A percentile compares a stretch with the other conserved stretches of the same genome.
phyloP scores from a whole-genome alignment of 2,888 invertebrate genomes.

The Thereva nobilitata region DNA sequence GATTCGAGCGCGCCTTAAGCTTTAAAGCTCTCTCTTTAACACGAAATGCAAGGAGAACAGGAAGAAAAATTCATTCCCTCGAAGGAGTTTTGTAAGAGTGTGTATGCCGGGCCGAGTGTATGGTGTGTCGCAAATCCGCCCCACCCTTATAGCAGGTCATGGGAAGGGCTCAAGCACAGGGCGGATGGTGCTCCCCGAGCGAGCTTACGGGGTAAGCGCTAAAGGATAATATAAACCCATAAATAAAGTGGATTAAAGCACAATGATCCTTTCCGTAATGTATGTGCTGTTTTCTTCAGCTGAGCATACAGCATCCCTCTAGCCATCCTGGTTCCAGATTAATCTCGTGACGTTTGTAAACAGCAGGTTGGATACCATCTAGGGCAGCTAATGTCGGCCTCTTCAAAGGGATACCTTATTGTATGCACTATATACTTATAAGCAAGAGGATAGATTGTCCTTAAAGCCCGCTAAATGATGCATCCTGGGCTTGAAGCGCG shows the following conservation, averaged over 20 bases:
- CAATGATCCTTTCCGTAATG: constrained; percentile 49
- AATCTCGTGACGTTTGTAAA: constrained; percentile 42
- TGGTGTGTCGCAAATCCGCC: neutral
- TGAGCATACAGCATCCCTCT: constrained; percentile 35
- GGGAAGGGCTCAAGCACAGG: neutral
- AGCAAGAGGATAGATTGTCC: too few species aligned
- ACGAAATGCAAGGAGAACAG: too few species aligned
- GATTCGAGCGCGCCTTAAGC: neutral
- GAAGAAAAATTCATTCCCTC: too few species aligned
- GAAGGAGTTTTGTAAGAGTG: too few species aligned
- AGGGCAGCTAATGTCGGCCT: too few species aligned
- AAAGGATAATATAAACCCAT: constrained; percentile 51
- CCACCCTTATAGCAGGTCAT: neutral
- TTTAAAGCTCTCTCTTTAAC: neutral
- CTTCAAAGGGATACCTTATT: too few species aligned
- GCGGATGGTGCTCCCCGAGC: constrained; percentile 24
- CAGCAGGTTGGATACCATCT: constrained; percentile 18
- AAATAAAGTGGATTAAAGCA: constrained; percentile 53
- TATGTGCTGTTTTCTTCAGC: constrained; percentile 42
- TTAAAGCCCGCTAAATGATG: too few species aligned
- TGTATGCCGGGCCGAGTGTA: neutral
- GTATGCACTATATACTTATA: too few species aligned
- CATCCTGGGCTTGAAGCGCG: too few species aligned
- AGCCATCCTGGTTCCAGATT: constrained; percentile 36
- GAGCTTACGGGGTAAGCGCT: constrained; percentile 40